Conservation (phyloP, 2,888 invertebrate genomes). For the Parochlus steinenii region DNA sequence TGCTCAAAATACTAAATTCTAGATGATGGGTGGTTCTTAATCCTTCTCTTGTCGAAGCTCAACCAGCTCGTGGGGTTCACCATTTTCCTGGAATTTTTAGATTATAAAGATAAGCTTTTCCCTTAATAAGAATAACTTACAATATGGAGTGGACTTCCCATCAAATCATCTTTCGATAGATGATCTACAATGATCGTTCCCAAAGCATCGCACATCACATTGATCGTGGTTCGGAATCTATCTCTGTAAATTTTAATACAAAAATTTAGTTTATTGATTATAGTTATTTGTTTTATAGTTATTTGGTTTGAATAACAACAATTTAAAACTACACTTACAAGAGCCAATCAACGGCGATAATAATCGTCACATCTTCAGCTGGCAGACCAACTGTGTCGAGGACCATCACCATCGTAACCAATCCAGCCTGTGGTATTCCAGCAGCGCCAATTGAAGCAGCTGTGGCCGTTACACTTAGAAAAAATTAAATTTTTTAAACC, state of each 20-base stretch:
- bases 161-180: constrained; percentile 58
- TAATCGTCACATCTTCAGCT: constrained; percentile 76
- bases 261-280: neutral
- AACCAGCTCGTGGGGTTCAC: constrained; percentile 47
- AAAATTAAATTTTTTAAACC: constrained; percentile 13
- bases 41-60: constrained; percentile 37
- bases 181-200: constrained; percentile 85
- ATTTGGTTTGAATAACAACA: neutral
- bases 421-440: constrained; percentile 88
- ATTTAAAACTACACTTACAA: constrained; percentile 44
- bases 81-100: constrained; percentile 22
- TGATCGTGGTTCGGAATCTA: constrained; percentile 76
- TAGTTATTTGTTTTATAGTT: neutral
- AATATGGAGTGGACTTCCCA: constrained; percentile 19
- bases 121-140: neutral
- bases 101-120: constrained; percentile 5
- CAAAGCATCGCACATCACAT: constrained; percentile 89
- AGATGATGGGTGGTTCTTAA: constrained; percentile 18
- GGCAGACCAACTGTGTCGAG: constrained; percentile 81
- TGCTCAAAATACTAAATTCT: too few species aligned
- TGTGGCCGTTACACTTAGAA: constrained; percentile 77
- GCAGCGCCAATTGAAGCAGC: constrained; percentile 96
- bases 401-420: constrained; percentile 93
- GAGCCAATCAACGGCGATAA: constrained; percentile 84
- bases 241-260: constrained; percentile 36